A percentile compares a stretch with the other conserved stretches of the same genome.
Conservation (phyloP, 2,888 invertebrate genomes). For the Conomelus anceps region DNA sequence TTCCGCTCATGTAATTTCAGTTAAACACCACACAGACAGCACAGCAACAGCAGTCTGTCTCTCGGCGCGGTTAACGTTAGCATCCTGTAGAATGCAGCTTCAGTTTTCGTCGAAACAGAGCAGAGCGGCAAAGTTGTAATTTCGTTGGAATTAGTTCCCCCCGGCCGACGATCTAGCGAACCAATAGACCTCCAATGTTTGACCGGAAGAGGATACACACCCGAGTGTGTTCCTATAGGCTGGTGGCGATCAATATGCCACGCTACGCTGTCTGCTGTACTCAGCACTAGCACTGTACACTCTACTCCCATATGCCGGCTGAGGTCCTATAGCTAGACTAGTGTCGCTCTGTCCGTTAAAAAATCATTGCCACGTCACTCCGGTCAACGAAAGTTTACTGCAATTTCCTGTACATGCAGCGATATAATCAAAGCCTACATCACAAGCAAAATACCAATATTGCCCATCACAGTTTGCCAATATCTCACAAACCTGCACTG, state of each 20-base stretch:
- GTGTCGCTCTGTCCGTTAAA: background rate
- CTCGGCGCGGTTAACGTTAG: slow-evolving; percentile 2
- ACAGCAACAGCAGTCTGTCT: too few relatives aligned
- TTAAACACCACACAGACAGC: too few relatives aligned
- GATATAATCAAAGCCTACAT: background rate
- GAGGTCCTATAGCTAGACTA: background rate
- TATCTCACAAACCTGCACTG: background rate
- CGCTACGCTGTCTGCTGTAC: background rate
- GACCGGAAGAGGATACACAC: slow-evolving; percentile 12
- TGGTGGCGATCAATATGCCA: slow-evolving; percentile 7
- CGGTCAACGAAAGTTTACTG: background rate
- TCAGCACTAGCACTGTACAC: background rate
- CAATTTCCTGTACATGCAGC: background rate
- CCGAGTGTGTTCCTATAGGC: slow-evolving; percentile 10
- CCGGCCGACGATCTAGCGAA: too few relatives aligned
- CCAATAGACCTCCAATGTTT: slow-evolving; percentile 7
- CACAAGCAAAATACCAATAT: background rate
- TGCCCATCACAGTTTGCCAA: background rate
- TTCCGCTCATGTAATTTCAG: too few relatives aligned
- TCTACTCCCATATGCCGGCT: background rate
- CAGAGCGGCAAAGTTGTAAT: background rate
- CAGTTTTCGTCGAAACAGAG: background rate
- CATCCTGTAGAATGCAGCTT: background rate
- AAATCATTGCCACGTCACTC: background rate
- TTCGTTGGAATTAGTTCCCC: slow-evolving; percentile 9